Conservation (phyloP, 2,888 invertebrate species). For the Drosophila rellima region DNA sequence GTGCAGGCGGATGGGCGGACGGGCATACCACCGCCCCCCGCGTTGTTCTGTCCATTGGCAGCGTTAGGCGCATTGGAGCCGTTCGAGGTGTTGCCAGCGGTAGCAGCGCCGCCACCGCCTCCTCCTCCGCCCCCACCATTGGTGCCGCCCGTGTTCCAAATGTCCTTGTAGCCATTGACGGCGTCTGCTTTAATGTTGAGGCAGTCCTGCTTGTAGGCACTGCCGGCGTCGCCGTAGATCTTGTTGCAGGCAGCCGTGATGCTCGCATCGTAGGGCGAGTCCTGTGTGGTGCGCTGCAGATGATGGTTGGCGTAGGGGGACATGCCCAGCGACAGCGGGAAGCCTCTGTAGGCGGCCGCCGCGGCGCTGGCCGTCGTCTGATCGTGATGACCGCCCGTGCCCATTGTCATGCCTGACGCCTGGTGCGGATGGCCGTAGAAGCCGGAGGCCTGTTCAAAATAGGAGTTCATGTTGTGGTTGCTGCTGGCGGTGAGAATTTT, state of each 20-base stretch:
- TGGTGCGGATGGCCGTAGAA: constrained; percentile 97
- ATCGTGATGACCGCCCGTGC: constrained; percentile 90
- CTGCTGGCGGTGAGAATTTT: constrained; percentile 86
- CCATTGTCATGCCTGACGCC: constrained; percentile 89
- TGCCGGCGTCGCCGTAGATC: constrained; percentile 85
- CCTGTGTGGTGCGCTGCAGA: constrained; percentile 93
- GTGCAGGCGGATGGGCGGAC: constrained; percentile 96
- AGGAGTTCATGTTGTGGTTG: constrained; percentile 93
- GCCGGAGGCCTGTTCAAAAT: constrained; percentile 96
- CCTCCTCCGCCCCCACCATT: constrained; percentile 88
- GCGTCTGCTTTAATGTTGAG: constrained; percentile 88
- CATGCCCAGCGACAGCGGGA: constrained; percentile 94
- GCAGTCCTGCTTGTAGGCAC: constrained; percentile 90
- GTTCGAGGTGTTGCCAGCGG: constrained; percentile 86
- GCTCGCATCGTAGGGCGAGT: constrained; percentile 96
- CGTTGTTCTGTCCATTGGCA: constrained; percentile 88
- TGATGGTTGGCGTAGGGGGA: constrained; percentile 94
- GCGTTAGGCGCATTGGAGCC: constrained; percentile 80
- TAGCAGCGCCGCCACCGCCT: constrained; percentile 86
- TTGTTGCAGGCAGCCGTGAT: constrained; percentile 94
- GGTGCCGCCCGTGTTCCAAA: constrained; percentile 87
- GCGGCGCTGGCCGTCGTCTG: constrained; percentile 88
- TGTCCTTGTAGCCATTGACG: constrained; percentile 88
- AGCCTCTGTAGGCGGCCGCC: constrained; percentile 92
- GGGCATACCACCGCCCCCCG: constrained; percentile 85